Evolutionary conservation across 2,113 vertebrate species (phyloP).

Genomic region (Solea senegalensis): DNA sequence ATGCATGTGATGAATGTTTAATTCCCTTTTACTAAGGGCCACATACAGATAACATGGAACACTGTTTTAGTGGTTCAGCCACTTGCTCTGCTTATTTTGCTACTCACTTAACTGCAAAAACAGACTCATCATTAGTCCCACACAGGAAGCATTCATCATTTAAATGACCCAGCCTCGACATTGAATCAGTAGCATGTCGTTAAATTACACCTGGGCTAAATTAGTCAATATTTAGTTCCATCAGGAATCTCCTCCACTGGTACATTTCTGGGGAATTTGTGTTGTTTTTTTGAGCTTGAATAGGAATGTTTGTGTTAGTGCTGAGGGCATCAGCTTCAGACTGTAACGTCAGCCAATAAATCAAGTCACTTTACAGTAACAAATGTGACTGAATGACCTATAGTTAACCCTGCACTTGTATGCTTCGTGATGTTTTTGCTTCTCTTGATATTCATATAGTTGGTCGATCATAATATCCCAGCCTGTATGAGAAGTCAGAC

Average conservation of each 20-base stretch:
- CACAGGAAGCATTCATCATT: conserved; percentile 33
- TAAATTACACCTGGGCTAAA: conserved; percentile 36
- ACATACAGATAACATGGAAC: conserved; percentile 35
- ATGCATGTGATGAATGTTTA: conserved; percentile 9
- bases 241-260: conserved; percentile 45
- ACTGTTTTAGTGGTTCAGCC: conserved; percentile 14
- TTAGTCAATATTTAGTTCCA: conserved; percentile 62
- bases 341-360: conserved; percentile 34
- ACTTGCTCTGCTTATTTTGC: conserved; percentile 30
- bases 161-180: background rate
- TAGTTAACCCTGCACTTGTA: conserved; percentile 2
- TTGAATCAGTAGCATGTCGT: conserved; percentile 57
- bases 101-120: conserved; percentile 27
- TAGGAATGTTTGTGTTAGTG: conserved; percentile 64
- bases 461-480: conserved; percentile 5
- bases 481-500: background rate
- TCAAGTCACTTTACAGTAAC: conserved; percentile 42
- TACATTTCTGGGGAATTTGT: conserved; percentile 68
- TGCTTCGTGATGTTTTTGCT: conserved; percentile 17
- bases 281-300: conserved; percentile 63
- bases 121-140: conserved; percentile 19
- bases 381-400: conserved; percentile 30
- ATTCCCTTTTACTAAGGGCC: conserved; percentile 29
- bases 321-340: conserved; percentile 19
- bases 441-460: conserved; percentile 5